Conservation (phyloP, 2,797 vertebrate genomes). For the Danio choprae region DNA sequence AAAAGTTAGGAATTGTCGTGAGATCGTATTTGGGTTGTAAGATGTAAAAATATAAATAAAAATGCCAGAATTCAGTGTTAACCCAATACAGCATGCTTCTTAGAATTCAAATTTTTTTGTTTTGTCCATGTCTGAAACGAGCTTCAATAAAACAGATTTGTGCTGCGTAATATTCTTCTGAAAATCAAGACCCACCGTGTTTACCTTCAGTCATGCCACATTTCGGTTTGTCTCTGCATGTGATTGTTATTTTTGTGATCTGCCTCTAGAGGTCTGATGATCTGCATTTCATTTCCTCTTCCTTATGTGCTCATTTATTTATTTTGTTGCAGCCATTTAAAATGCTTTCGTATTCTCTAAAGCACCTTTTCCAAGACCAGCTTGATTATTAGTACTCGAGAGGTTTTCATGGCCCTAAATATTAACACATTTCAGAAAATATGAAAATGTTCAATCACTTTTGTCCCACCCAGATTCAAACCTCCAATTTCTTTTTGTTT, state of each 20-base stretch:
- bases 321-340: not conserved
- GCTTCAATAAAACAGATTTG: too few relatives aligned
- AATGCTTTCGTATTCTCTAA: not conserved
- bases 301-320: not conserved
- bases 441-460: not conserved
- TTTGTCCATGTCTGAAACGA: too few relatives aligned
- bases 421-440: not conserved
- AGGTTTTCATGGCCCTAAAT: not conserved
- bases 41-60: too few relatives aligned
- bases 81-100: too few relatives aligned
- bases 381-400: not conserved
- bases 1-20: too few relatives aligned
- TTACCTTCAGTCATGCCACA: not conserved
- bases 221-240: conserved; percentile 2
- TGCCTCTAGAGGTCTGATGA: conserved; percentile 5
- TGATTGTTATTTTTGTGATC: conserved; percentile 3
- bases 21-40: too few relatives aligned
- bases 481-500: conserved; percentile 9
- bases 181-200: not conserved
- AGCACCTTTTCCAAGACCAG: not conserved
- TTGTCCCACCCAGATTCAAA: conserved; percentile 14
- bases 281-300: not conserved
- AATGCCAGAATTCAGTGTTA: too few relatives aligned
- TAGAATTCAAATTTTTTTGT: too few relatives aligned
- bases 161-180: not conserved